Evolutionary conservation across 2,113 vertebrate species (phyloP).

Genomic region (Austrofundulus limnaeus): DNA sequence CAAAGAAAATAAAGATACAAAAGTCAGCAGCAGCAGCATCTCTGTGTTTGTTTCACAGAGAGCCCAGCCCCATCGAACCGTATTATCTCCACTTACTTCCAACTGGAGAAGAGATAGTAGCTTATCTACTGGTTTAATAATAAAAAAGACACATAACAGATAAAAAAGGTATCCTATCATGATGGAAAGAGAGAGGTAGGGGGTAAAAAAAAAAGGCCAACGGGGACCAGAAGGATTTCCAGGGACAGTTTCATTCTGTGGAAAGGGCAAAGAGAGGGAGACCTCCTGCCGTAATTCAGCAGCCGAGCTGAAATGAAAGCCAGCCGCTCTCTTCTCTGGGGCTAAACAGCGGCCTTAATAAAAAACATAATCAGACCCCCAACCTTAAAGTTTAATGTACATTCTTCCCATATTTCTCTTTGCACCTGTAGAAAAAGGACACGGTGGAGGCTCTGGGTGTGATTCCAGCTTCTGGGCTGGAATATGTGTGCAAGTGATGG

Average conservation of each 20-base stretch:
- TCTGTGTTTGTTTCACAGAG: conserved; percentile 62
- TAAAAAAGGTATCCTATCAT: conserved; percentile 58
- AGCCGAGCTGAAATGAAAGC: conserved; percentile 80
- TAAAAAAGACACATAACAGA: conserved; percentile 71
- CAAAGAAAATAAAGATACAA: conserved; percentile 52
- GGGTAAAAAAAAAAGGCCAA: conserved; percentile 28
- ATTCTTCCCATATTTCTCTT: conserved; percentile 77
- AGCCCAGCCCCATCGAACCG: conserved; percentile 63
- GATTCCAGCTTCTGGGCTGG: conserved; percentile 54
- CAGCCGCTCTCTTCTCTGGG: conserved; percentile 74
- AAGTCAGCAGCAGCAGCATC: conserved; percentile 47
- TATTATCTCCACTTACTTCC: conserved; percentile 74
- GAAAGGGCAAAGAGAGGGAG: conserved; percentile 77
- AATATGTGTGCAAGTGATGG: conserved; percentile 5
- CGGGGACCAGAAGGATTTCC: conserved; percentile 68
- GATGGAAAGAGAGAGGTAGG: conserved; percentile 54
- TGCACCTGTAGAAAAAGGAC: conserved; percentile 47
- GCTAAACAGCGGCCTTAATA: conserved; percentile 79
- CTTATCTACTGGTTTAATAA: conserved; percentile 77
- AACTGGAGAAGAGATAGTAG: conserved; percentile 71
- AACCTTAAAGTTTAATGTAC: conserved; percentile 82
- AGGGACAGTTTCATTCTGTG: conserved; percentile 75
- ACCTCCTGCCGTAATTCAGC: conserved; percentile 74
- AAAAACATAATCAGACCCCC: conserved; percentile 80
- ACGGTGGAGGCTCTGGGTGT: conserved; percentile 58